Conservation (phyloP, 2,888 invertebrate species). For the Tridacna gigas region DNA sequence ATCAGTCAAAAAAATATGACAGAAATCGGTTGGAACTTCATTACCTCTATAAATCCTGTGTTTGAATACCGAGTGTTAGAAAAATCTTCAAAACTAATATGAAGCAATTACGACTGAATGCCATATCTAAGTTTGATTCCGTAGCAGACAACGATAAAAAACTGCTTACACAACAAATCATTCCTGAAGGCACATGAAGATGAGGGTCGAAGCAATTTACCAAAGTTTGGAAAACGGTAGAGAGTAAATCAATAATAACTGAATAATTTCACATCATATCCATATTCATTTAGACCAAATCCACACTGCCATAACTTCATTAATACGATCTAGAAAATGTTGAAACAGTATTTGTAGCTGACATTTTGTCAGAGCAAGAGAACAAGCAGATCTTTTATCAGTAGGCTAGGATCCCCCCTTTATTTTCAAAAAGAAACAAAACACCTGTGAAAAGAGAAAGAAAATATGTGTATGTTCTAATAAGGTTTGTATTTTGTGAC, state of each 20-base stretch:
- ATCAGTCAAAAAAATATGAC: too few relatives aligned
- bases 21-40: too few relatives aligned
- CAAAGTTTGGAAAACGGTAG: constrained; percentile 39
- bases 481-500: too few relatives aligned
- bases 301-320: constrained; percentile 17
- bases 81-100: too few relatives aligned
- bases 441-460: too few relatives aligned
- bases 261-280: constrained; percentile 55
- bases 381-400: not conserved
- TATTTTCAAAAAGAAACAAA: too few relatives aligned
- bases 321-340: not conserved
- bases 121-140: not conserved
- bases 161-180: constrained; percentile 10
- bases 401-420: too few relatives aligned
- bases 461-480: too few relatives aligned
- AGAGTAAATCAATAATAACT: constrained; percentile 52
- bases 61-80: too few relatives aligned
- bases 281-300: constrained; percentile 45
- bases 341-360: not conserved
- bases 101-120: too few relatives aligned
- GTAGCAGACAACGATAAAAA: not conserved
- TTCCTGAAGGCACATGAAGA: not conserved
- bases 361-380: not conserved
- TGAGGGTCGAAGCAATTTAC: constrained; percentile 14
- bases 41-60: too few relatives aligned